Base-by-base conservation (phyloP, 1,140 invertebrate species). In the Lanistes nyassanus region DNA sequence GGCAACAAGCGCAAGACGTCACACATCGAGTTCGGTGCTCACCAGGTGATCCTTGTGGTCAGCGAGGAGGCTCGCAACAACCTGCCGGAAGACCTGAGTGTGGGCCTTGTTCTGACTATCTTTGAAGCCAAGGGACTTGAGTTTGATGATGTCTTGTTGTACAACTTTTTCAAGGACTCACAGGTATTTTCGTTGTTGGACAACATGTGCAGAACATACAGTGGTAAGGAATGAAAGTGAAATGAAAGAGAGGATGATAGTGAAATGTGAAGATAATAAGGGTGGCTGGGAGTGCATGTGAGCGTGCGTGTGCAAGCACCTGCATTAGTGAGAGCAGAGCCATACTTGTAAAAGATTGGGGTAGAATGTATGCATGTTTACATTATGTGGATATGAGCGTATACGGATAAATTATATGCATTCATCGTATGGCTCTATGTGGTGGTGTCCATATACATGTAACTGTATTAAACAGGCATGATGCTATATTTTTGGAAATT, bases 131-230 rank as follows among this genome's bases (percentile, higher is more conserved):
- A 87, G 71, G 86, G 84, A 23, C 79, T 87, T 16, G 85, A 87
- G 76, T 87, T 87, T 79, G 84, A 87, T 81, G 85, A 87, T 65
- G 78, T 87, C 26, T 79, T 87, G 4, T 77, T 87, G 21, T 87
- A 86, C 80, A 87, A 87, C 79, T 87, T 87, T 78, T 87, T 87
- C 75, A 83, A 84, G 67, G 85, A 87, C 70, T 87, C 85, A 6
- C 83, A 81, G 76, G 85, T 86, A 68, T 11, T 68, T 31, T 31
- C 62, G 19, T 65, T 31, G 31, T 23, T n/a, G 31, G 31, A 65
- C 19, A 65, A 19, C 21, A 31, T n/a, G 31, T 65, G 21, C 62
- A 23, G 16, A 34, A 19, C 62, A 19, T 19, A 21, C 31, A 19
- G 21, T 19, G 23, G 16, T 23, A 31, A 26, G 2, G 1, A 6